Conservation (phyloP, 2,888 invertebrate genomes). For the Pegoplata infirma region DNA sequence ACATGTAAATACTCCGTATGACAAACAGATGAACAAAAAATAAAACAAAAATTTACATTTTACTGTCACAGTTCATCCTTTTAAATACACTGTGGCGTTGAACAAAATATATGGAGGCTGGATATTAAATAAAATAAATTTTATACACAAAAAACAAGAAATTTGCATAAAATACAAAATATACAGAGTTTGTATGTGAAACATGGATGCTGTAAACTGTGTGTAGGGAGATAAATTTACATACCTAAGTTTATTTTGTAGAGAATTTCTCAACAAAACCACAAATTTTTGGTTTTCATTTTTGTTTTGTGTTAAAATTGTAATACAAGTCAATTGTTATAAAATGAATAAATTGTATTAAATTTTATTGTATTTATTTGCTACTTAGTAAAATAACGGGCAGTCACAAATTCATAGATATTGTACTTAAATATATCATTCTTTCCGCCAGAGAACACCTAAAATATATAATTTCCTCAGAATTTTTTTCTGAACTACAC, state of each 20-base stretch:
- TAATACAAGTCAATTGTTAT: conserved; percentile 42
- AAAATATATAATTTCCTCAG: no score
- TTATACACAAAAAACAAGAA: not conserved
- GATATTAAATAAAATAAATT: not conserved
- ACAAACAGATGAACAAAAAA: no score
- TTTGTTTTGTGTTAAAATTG: not conserved
- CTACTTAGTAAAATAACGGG: no score
- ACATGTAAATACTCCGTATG: not conserved
- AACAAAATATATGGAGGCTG: not conserved
- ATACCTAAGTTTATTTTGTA: not conserved
- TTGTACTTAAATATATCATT: no score
- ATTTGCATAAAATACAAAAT: not conserved
- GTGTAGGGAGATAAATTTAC: not conserved
- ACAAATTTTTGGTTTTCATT: conserved; percentile 41
- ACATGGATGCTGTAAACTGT: not conserved
- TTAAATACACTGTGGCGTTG: not conserved
- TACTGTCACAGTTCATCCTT: not conserved
- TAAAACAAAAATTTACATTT: not conserved
- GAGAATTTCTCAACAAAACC: conserved; percentile 53
- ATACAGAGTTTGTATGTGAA: not conserved
- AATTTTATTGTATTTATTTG: no score
- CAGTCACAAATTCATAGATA: no score
- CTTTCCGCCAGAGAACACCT: no score
- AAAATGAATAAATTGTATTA: not conserved
- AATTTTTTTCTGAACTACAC: no score